A percentile compares a stretch with the other conserved stretches of the same genome.
These are phyloP conservation scores for Sylvilagus floridanus DNA, from an alignment of 2,797 vertebrate genomes.

Conservation along the genomic window DNA sequence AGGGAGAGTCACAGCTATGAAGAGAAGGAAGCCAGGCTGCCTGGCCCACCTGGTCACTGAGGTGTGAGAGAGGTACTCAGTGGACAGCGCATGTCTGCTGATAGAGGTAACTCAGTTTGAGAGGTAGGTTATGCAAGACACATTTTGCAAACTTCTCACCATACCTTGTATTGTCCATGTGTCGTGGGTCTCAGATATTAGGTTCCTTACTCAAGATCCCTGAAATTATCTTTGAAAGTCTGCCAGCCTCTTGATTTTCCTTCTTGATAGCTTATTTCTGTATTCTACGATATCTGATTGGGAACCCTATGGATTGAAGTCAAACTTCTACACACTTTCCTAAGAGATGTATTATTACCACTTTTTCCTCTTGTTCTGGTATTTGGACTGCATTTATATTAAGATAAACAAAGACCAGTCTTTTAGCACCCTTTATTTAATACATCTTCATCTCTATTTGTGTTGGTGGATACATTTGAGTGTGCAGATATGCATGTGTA, in stretches of 20 bases:
- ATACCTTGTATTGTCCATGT: background rate
- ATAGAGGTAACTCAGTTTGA: background rate
- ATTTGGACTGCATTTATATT: background rate
- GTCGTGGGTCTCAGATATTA: background rate
- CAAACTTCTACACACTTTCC: background rate
- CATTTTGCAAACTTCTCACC: background rate
- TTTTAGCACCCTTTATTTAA: background rate
- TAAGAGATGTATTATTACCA: background rate
- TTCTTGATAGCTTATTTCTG: background rate
- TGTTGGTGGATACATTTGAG: too few species aligned
- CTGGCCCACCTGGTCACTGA: background rate
- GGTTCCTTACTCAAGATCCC: background rate
- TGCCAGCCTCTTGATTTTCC: background rate
- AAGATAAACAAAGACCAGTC: constrained; percentile 18
- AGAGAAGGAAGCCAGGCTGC: too few species aligned
- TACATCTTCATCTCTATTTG: background rate
- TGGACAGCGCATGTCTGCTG: background rate
- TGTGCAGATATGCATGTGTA: background rate
- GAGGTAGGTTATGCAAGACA: background rate
- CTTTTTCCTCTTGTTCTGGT: background rate
- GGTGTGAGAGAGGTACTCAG: background rate
- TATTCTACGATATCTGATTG: background rate
- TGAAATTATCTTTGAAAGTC: background rate
- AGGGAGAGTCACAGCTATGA: background rate
- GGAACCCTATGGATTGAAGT: background rate